phyloP scores from a whole-genome alignment of 2,113 vertebrate genomes.

The Nothocercus julius region DNA sequence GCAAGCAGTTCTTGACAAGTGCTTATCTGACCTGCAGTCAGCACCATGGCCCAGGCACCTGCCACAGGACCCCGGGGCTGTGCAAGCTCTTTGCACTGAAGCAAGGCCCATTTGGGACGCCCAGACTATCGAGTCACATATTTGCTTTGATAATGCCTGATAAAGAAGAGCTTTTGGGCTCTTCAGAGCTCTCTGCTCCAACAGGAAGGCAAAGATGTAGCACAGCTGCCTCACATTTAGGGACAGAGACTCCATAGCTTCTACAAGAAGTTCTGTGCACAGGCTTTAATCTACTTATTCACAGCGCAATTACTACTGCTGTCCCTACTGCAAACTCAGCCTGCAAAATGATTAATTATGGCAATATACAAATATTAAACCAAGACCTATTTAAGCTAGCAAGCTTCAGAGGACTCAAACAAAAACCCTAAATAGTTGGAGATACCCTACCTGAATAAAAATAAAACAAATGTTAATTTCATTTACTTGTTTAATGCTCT shows the following conservation, averaged over 20 bases:
- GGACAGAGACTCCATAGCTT: not conserved
- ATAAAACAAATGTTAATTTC: not conserved
- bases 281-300: not conserved
- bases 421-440: not conserved
- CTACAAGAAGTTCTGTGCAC: not conserved
- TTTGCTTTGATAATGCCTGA: not conserved
- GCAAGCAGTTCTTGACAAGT: not conserved
- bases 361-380: not conserved
- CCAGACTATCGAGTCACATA: not conserved
- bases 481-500: not conserved
- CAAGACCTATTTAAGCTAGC: not conserved
- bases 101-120: not conserved
- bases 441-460: not conserved
- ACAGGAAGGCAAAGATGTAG: not conserved
- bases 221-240: not conserved
- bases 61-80: rapidly evolving
- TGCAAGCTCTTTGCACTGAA: not conserved
- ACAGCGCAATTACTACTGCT: not conserved
- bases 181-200: not conserved
- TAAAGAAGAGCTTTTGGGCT: not conserved
- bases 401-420: not conserved
- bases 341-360: not conserved
- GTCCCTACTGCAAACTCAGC: not conserved
- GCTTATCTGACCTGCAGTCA: not conserved
- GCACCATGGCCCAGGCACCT: not conserved